Conservation (phyloP, 2,888 invertebrate genomes). For the Cheiracanthium punctorium region DNA sequence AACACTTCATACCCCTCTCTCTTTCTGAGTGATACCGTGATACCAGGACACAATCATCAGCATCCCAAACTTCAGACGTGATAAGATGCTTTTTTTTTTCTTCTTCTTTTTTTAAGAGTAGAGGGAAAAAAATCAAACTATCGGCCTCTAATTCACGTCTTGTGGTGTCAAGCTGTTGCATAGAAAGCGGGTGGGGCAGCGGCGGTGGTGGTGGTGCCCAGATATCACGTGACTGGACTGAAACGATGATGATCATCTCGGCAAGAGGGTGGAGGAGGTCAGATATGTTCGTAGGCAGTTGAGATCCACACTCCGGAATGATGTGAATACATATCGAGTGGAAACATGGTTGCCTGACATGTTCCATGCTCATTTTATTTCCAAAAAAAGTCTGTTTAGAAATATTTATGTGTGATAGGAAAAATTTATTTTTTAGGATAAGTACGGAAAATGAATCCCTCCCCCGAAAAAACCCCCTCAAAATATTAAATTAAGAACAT, state of each 20-base stretch:
- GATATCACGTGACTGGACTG: slow-evolving; percentile 43
- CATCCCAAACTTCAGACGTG: not conserved
- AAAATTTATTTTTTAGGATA: too few relatives aligned
- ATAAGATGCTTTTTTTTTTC: not conserved
- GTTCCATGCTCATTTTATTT: too few relatives aligned
- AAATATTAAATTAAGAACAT: too few relatives aligned
- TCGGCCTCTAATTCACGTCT: slow-evolving; percentile 39
- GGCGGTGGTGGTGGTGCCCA: slow-evolving; percentile 16
- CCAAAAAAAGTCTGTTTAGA: too few relatives aligned
- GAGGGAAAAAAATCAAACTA: not conserved
- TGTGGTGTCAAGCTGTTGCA: slow-evolving; percentile 49
- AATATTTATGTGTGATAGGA: too few relatives aligned
- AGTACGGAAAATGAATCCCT: too few relatives aligned
- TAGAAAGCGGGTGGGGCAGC: not conserved
- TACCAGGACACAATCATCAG: not conserved
- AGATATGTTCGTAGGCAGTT: not conserved
- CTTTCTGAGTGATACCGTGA: too few relatives aligned
- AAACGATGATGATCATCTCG: not conserved
- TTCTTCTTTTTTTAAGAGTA: too few relatives aligned
- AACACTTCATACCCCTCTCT: too few relatives aligned
- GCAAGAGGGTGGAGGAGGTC: not conserved
- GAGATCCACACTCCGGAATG: not conserved
- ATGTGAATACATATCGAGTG: not conserved
- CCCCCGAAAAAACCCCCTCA: too few relatives aligned
- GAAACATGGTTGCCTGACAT: not conserved